Base-by-base conservation (phyloP, 2,888 invertebrate species). In the Ormia ochracea region DNA sequence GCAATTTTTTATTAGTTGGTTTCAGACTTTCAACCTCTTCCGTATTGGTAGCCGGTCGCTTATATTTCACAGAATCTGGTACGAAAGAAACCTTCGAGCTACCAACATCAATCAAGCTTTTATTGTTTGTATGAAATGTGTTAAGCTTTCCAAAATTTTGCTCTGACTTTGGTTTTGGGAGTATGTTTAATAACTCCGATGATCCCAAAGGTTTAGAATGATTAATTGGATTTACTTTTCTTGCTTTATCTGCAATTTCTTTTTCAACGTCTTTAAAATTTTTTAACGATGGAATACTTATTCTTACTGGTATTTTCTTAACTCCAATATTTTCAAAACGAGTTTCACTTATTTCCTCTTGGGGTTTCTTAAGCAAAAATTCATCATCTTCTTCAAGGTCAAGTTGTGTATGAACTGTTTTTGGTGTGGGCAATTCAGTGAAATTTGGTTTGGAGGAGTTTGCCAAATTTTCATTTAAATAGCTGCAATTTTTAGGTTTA, bases 201-300 rank as follows among this genome's bases (percentile, higher is more conserved):
- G 69, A 43, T 1, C 83, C 83, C 17, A 84, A 83, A 0, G 82
- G 73, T 1, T 63, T 76, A 21, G 54, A 38, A 4, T 38, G 31
- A n/a, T 7, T 33, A 3, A 50, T 38, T 0, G 5, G 5, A 4
- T 21, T 52, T 21, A 72, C 83, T 17, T 41, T 73, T 36, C 83
- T 86, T 0, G 26, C 69, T 78, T 86, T 87, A 1, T 79, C 83
- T 0, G 83, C 79, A 56, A 83, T 78, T 9, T 86, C 87, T 36
- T 83, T 83, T n/a, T 88, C 86, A 4, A 87, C 85, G 76, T 89
- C 88, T 19, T 84, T 83, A 17, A 88, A 88, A 2, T 94, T 93
- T 83, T 91, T 91, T 4, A 94, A 89, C 1, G 93, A 93, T 1
- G 94, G 94, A 59, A 94, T 92, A 45, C 91, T 91, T 81, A 95